phyloP scores from a whole-genome alignment of 1,140 invertebrate species.

The Lucilia cuprina region DNA sequence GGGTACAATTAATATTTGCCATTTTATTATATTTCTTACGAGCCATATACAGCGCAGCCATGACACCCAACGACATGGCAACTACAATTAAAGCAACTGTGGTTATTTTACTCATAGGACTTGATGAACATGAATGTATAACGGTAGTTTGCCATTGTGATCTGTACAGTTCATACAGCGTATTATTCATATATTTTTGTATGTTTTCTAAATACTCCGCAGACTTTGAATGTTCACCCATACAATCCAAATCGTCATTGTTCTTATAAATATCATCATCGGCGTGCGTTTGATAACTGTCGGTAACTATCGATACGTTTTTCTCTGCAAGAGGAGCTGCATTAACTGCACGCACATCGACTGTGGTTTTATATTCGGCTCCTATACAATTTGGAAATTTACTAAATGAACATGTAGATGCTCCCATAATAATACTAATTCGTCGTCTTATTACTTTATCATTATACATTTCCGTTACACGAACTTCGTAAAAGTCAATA shows the following conservation, averaged over 20 bases:
- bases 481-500: slow-evolving; percentile 36
- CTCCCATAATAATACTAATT: slow-evolving; percentile 18
- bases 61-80: slow-evolving; percentile 27
- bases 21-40: slow-evolving; percentile 40
- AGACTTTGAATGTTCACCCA: background rate
- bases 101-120: slow-evolving; percentile 33
- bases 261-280: slow-evolving; percentile 7
- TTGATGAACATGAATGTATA: slow-evolving; percentile 21
- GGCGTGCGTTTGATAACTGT: background rate
- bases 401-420: slow-evolving; percentile 3
- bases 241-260: slow-evolving; percentile 31
- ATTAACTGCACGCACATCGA: slow-evolving; percentile 37
- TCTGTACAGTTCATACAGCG: slow-evolving; percentile 27
- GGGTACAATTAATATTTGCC: slow-evolving; percentile 38
- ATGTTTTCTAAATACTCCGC: background rate
- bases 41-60: slow-evolving; percentile 35
- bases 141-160: slow-evolving; percentile 25
- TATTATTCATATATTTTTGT: background rate
- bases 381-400: slow-evolving; percentile 29
- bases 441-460: slow-evolving; percentile 17
- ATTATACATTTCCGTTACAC: slow-evolving; percentile 5
- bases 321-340: slow-evolving; percentile 15
- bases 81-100: slow-evolving; percentile 35
- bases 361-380: slow-evolving; percentile 35
- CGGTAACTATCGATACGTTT: background rate